A percentile compares a stretch with the other conserved stretches of the same genome.
These are phyloP conservation scores for Drosophila melanogaster DNA, from an alignment of 1,140 invertebrate species.

Conservation along the genomic window Release_6_plus_ISO1_MT NC_004354.4:19505501-19506000, in stretches of 20 bases:
- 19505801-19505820: conserved; percentile 1
- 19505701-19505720: conserved; percentile 8
- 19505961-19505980: conserved; percentile 16
- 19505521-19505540: neutral
- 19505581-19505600: conserved; percentile 17
- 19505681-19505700: conserved; percentile 12
- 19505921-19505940: conserved; percentile 19
- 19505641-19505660: conserved; percentile 1
- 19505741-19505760: conserved; percentile 2
- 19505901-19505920: conserved; percentile 19
- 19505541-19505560: neutral
- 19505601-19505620: conserved; percentile 19
- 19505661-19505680: neutral
- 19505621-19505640: conserved; percentile 14
- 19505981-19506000: neutral
- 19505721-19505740: neutral
- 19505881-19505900: conserved; percentile 42
- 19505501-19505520: neutral
- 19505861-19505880: conserved; percentile 3
- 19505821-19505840: conserved; percentile 32
- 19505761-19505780: conserved; percentile 9
- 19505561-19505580: conserved; percentile 4
- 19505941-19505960: conserved; percentile 29
- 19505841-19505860: neutral
- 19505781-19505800: conserved; percentile 17